Conservation (phyloP, 2,113 vertebrate genomes). For the Tetrax tetrax region DNA sequence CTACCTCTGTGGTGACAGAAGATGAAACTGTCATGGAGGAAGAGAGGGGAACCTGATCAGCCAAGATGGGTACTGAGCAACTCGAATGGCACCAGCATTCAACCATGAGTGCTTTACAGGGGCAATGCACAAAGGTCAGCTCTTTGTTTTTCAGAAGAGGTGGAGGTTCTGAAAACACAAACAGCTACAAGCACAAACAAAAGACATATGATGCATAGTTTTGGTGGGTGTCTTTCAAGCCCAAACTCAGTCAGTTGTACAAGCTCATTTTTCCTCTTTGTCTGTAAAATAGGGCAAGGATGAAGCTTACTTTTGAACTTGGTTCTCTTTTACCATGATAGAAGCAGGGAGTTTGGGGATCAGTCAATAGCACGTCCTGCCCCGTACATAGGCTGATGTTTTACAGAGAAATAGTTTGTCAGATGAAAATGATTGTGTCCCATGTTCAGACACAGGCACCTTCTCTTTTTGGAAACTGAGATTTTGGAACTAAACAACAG, state of each 20-base stretch:
- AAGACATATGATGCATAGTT: not conserved
- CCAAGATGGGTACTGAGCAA: not conserved
- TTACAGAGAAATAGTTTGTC: not conserved
- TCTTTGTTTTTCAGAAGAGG: conserved; percentile 60
- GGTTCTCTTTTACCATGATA: not conserved
- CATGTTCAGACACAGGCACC: not conserved
- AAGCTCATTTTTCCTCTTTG: not conserved
- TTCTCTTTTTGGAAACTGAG: not conserved
- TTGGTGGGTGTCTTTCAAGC: not conserved
- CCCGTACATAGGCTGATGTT: not conserved
- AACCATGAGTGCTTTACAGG: conserved; percentile 38
- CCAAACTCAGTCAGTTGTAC: not conserved
- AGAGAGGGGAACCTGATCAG: not conserved
- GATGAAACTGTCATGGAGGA: not conserved
- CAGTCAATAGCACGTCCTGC: not conserved
- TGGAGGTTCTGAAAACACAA: conserved; percentile 54
- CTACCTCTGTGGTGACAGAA: conserved; percentile 11
- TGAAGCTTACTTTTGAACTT: not conserved
- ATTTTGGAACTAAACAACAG: not conserved
- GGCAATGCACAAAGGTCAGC: not conserved
- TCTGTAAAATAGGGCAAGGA: not conserved
- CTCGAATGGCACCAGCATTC: conserved; percentile 9
- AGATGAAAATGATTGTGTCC: not conserved
- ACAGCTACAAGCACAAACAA: conserved; percentile 8
- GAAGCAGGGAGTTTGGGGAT: not conserved